Evolutionary conservation across 2,888 invertebrate species (phyloP), one percentile per base, ranked within the genome.

Genomic region (Phengaris arion): DNA sequence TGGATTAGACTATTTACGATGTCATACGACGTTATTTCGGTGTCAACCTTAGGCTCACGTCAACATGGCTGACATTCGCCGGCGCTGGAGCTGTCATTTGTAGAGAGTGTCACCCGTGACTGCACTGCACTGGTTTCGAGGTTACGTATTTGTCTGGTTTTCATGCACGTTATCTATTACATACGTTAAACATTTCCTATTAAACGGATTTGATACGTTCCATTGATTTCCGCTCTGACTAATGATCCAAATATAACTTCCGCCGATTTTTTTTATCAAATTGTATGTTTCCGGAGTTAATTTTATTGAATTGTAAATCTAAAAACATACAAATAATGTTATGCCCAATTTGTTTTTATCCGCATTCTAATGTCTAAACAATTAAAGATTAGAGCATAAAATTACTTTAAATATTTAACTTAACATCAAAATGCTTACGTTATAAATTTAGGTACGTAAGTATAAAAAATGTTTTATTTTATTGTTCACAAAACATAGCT

Each of bases 191-290:
- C 54, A 54, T 72, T 72, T 72, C 72, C 72, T 51, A 72, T 54
- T 70, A 48, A 54, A 54, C 22, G 72, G 52, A 72, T 72, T 72
- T 72, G 52, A 12, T 51, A 70, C 70, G 22, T 48, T 70, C 15
- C 48, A 72, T 12, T 51, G 52, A 70, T 35, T 72, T 72, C 72
- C 72, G 72, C 13, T 10, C 45, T 52, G 72, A 35, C 72, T 72
- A 54, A 35, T 72, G 72, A 54, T 52, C 72, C 72, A 72, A 72
- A 72, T 52, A 54, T 72, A 59, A 69, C 72, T 72, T 72, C 72
- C 72, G 15, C 35, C 51, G 64, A 48, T 22, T 52, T 12, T 54
- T 15, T 69, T 7, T 69, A 48, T n/a, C 68, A 64, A 64, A 35
- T 10, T 12, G 64, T 35, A 12, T 12, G 35, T 35, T 64, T 64